Percentiles rank a stretch among this genome's conserved stretches.
phyloP scores from a whole-genome alignment of 2,888 invertebrate species.

The Liopterus haemorrhoidalis region DNA sequence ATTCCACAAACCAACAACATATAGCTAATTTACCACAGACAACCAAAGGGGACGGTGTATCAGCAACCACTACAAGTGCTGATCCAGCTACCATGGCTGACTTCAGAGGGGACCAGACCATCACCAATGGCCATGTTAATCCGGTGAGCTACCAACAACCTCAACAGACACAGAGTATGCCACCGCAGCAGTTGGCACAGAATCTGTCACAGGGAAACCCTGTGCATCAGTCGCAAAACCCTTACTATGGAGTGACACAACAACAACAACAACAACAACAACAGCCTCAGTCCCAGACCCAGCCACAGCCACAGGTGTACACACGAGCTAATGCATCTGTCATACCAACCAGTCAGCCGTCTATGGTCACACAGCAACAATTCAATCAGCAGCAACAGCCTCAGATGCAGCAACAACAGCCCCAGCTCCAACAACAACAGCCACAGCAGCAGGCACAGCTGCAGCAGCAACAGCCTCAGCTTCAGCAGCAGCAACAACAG shows the following conservation, averaged over 20 bases:
- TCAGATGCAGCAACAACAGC: slow-evolving; percentile 49
- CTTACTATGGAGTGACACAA: too few relatives aligned
- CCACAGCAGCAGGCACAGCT: slow-evolving; percentile 44
- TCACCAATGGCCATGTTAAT: slow-evolving; percentile 52
- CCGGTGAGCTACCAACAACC: slow-evolving; percentile 52
- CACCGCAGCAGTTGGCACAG: slow-evolving; percentile 48
- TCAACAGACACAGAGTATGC: slow-evolving; percentile 48
- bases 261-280: slow-evolving; percentile 41
- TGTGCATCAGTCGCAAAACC: slow-evolving; percentile 49
- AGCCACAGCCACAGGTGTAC: slow-evolving; percentile 50
- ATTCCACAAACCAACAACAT: slow-evolving; percentile 56
- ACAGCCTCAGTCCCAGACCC: slow-evolving; percentile 46
- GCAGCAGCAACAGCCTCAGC: slow-evolving; percentile 35
- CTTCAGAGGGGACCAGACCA: slow-evolving; percentile 41
- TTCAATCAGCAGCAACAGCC: slow-evolving; percentile 31
- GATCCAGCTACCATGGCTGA: slow-evolving; percentile 32
- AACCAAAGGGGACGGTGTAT: slow-evolving; percentile 21
- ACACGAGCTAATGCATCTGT: too few relatives aligned
- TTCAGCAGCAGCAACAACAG: slow-evolving; percentile 33
- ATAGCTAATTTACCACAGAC: too few relatives aligned
- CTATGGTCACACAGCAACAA: slow-evolving; percentile 45
- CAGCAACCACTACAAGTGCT: slow-evolving; percentile 28
- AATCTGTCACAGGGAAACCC: slow-evolving; percentile 50
- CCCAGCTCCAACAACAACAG: slow-evolving; percentile 53
- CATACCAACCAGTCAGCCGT: too few relatives aligned